phyloP scores from a whole-genome alignment of 1,140 invertebrate species.

The Teleogryllus occipitalis region DNA sequence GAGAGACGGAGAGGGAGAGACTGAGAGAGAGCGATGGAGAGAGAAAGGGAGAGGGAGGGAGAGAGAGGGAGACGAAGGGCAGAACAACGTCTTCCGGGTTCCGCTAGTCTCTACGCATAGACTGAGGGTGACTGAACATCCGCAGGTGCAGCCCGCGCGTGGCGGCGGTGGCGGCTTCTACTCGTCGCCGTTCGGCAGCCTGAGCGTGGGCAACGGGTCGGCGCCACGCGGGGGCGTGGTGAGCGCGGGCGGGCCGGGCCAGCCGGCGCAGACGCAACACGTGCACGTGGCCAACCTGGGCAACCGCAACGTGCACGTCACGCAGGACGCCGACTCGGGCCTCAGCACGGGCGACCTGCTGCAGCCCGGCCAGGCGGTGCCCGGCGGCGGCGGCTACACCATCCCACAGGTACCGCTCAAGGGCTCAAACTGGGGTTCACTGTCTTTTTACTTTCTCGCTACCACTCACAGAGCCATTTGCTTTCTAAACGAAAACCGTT shows the following conservation, averaged over 20 bases:
- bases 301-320: slow-evolving; percentile 31
- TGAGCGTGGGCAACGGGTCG: not conserved
- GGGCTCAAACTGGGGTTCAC: no score
- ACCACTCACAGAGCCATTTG: no score
- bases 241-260: not conserved
- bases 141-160: not conserved
- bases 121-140: no score
- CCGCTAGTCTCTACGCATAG: no score
- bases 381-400: slow-evolving; percentile 50
- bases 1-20: no score
- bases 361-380: slow-evolving; percentile 51
- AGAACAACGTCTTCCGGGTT: no score
- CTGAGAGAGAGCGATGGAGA: no score
- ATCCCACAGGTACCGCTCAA: slow-evolving; percentile 40
- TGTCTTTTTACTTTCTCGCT: no score
- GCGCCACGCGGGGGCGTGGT: not conserved
- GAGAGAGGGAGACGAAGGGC: no score
- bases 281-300: slow-evolving; percentile 20
- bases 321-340: slow-evolving; percentile 29
- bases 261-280: slow-evolving; percentile 26
- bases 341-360: slow-evolving; percentile 42
- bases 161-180: not conserved
- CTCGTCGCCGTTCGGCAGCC: not conserved
- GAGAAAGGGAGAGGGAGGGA: no score
- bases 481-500: no score